Conservation (phyloP, 2,113 vertebrate genomes). For the Dipodomys stephensi region DNA sequence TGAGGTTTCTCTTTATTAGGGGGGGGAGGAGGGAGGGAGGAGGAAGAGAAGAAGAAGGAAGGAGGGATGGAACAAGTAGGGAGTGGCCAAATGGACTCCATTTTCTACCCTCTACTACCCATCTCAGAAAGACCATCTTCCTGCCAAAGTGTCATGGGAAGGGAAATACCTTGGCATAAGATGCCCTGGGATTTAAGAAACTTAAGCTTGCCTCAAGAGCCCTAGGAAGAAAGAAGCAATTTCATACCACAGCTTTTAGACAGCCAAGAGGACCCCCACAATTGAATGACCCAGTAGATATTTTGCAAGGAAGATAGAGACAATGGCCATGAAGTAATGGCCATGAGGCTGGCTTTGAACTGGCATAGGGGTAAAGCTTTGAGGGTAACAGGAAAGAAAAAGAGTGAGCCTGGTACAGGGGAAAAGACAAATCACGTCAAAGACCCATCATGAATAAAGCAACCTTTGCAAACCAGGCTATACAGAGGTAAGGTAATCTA, state of each 20-base stretch:
- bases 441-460: not conserved
- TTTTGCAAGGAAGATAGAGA: not conserved
- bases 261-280: not conserved
- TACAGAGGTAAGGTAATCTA: not conserved
- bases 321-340: not conserved
- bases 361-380: not conserved
- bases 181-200: not conserved
- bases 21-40: no score
- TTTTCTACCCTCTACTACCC: not conserved
- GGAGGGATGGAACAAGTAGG: not conserved
- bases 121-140: not conserved
- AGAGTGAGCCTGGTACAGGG: fast-evolving
- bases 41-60: no score
- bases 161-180: not conserved
- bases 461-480: not conserved
- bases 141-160: not conserved
- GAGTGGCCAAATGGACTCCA: not conserved
- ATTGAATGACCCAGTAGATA: not conserved
- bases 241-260: not conserved
- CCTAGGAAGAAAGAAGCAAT: not conserved
- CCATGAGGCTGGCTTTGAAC: not conserved
- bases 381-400: not conserved
- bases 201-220: not conserved
- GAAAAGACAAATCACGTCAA: not conserved
- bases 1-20: constrained; percentile 60